Evolutionary conservation across 2,113 vertebrate genomes (phyloP).

Genomic region (Pitta sordida): DNA sequence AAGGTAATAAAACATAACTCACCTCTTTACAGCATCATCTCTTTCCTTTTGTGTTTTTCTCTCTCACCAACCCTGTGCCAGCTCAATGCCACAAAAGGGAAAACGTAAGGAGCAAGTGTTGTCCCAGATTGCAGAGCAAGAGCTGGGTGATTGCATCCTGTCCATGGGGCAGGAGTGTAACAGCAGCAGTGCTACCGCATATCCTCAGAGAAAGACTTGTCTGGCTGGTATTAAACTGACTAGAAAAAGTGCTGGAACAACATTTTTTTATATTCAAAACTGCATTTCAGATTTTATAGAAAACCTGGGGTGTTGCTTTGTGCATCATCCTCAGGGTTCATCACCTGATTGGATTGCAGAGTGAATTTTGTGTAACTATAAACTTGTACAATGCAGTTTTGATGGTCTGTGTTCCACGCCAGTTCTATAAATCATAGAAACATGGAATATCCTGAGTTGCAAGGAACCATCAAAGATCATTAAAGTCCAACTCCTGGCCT

Average conservation of each 20-base stretch:
- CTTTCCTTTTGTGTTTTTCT: not conserved
- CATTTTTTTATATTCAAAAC: not conserved
- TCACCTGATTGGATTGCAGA: not conserved
- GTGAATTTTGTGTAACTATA: not conserved
- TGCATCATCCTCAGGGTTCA: not conserved
- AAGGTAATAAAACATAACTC: not conserved
- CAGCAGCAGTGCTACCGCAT: not conserved
- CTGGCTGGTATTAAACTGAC: not conserved
- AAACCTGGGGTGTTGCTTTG: not conserved
- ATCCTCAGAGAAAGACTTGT: not conserved
- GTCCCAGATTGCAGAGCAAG: not conserved
- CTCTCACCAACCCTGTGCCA: fast-evolving
- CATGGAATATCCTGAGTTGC: not conserved
- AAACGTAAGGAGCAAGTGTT: not conserved
- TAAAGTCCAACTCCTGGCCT: not conserved
- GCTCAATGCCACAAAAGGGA: not conserved
- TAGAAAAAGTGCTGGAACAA: not conserved
- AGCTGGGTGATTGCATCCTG: not conserved
- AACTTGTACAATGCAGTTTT: not conserved
- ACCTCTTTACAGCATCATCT: not conserved
- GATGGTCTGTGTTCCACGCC: not conserved
- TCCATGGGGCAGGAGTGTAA: not conserved
- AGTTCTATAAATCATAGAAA: not conserved
- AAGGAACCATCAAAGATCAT: not conserved
- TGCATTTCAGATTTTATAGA: not conserved